Evolutionary conservation across 2,113 vertebrate genomes (phyloP).

Genomic region (Cathartes aura): DNA sequence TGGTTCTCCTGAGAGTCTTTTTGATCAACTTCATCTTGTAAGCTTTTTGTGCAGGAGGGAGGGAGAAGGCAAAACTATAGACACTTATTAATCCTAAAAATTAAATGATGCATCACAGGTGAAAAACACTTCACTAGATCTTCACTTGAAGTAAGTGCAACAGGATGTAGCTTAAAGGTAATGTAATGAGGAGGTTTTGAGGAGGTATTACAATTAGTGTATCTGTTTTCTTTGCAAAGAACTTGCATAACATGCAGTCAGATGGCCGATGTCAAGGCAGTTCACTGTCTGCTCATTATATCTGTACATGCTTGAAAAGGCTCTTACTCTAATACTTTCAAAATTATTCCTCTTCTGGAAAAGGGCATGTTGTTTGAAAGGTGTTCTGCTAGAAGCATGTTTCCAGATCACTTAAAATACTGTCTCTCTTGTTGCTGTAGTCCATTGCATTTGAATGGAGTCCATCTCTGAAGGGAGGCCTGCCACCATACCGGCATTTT

Average conservation of each 20-base stretch:
- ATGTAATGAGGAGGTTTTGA: not conserved
- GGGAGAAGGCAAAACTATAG: not conserved
- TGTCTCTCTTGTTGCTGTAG: not conserved
- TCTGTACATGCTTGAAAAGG: not conserved
- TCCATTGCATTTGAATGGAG: accelerated
- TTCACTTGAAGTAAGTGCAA: not conserved
- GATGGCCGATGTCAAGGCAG: not conserved
- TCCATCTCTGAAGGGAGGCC: not conserved
- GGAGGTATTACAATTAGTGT: not conserved
- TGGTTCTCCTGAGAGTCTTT: not conserved
- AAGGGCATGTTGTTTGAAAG: not conserved
- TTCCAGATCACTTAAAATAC: not conserved
- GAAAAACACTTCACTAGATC: not conserved
- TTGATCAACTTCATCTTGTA: not conserved
- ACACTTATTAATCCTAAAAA: not conserved
- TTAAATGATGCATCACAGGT: not conserved
- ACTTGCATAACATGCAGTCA: not conserved
- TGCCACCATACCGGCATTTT: not conserved
- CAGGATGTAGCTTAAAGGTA: not conserved
- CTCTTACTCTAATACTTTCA: not conserved
- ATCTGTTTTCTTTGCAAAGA: not conserved
- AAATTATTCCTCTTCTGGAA: not conserved
- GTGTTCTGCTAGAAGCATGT: not conserved
- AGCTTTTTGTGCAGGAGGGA: not conserved
- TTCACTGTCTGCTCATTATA: not conserved